phyloP scores from a whole-genome alignment of 2,797 vertebrate genomes.

The Macropodus opercularis region DNA sequence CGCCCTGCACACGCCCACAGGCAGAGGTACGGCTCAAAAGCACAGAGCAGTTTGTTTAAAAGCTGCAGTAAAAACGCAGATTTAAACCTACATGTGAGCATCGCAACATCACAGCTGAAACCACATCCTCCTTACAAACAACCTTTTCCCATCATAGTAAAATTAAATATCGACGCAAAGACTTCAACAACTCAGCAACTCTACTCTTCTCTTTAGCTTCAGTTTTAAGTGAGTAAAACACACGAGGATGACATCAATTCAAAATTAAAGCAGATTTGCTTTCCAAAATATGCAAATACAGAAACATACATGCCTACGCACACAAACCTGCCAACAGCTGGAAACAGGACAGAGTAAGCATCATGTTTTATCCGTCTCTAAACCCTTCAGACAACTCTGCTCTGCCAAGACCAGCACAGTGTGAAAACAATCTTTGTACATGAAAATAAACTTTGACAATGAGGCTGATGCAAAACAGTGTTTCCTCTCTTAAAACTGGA shows the following conservation, averaged over 20 bases:
- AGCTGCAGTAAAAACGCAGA: too few species aligned
- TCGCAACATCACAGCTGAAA: too few species aligned
- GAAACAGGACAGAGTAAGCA: conserved; percentile 40
- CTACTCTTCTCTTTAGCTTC: not conserved
- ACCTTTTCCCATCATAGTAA: too few species aligned
- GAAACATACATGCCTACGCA: not conserved
- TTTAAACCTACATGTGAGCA: too few species aligned
- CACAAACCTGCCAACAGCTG: conserved; percentile 15
- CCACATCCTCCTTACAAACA: too few species aligned
- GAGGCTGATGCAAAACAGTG: conserved; percentile 14
- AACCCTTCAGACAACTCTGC: conserved; percentile 19
- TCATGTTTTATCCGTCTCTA: conserved; percentile 8
- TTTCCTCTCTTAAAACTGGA: conserved; percentile 33
- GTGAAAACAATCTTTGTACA: not conserved
- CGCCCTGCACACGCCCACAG: too few species aligned
- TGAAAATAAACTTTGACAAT: conserved; percentile 17
- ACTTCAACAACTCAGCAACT: not conserved
- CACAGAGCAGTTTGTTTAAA: too few species aligned
- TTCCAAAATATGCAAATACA: not conserved
- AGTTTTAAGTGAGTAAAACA: not conserved
- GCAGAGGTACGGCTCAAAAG: too few species aligned
- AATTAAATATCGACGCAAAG: too few species aligned
- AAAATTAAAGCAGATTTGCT: conserved; percentile 7
- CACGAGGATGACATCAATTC: not conserved
- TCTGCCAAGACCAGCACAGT: conserved; percentile 7